Base-by-base conservation (phyloP, 2,113 vertebrate genomes). In the Nyctereutes procyonoides region DNA sequence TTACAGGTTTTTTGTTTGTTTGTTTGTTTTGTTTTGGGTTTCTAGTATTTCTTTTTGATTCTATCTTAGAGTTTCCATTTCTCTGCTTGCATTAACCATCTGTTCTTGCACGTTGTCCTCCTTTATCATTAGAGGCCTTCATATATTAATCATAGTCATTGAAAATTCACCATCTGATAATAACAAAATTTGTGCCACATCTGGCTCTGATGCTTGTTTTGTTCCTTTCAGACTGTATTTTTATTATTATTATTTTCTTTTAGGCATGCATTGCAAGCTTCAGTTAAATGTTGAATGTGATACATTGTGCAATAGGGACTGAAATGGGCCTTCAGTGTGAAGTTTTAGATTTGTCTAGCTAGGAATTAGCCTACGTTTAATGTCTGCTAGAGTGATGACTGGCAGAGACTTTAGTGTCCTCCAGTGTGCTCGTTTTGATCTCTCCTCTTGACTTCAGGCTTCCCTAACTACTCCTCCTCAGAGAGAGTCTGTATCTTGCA, bases 11-110 rank as follows among this genome's bases (percentile, higher is more conserved):
- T 90, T 95, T 71, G 8, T n/a, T 69, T 69, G 9, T 58, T 58
- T 55, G 19, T 79, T 89, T 95, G 92, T 58, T 58, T 58, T 55
- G 19, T 79, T 89, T 95, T 95, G 53, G 2, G 51, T 93, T 83
- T 76, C 38, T 43, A 73, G 14, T 3, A 60, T 83, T 92, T 60
- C 24, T 22, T 48, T 67, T 90, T 63, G 35, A 30, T 89, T 73
- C 48, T 73, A 35, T 67, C 73, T 93, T 74, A 76, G 32, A 67
- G 13, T 82, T 90, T 65, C 24, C 35, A 67, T 56, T 80, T 94
- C 15, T 74, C 11, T 87, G 35, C 51, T 58, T 60, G 22, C 28
- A 51, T 55, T 38, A 53, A 9, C n/a, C 56, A 35, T 65, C 48
- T 81, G 24, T 43, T 92, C 53, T n/a, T 76, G 5, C 24, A 51